phyloP scores from a whole-genome alignment of 2,888 invertebrate genomes.

The Entomobrya proxima region DNA sequence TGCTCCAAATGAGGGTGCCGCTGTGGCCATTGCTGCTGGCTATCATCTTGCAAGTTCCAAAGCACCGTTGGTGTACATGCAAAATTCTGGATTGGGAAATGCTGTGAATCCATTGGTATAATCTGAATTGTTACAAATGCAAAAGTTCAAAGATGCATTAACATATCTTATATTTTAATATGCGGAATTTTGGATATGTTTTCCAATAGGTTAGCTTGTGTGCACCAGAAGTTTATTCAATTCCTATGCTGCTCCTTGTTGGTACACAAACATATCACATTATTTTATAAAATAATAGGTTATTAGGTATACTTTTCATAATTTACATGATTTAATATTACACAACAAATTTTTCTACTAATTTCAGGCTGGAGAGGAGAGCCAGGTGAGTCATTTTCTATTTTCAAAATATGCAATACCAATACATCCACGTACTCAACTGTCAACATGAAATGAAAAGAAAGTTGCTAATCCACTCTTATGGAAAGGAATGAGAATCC shows the following conservation, averaged over 20 bases:
- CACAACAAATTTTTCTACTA: not conserved
- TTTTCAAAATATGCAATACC: no score
- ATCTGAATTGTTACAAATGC: not conserved
- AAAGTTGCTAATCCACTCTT: no score
- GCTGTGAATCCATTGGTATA: constrained; percentile 78
- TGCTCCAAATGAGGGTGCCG: constrained; percentile 78
- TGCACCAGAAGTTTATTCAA: constrained; percentile 78
- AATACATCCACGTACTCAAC: not conserved
- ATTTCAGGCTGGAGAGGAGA: constrained; percentile 60
- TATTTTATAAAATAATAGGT: not conserved
- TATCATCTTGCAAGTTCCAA: constrained; percentile 78
- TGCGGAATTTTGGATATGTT: no score
- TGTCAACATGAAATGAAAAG: no score
- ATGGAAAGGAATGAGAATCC: no score
- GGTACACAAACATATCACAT: constrained; percentile 76
- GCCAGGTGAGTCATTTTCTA: constrained; percentile 47
- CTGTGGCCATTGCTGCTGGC: constrained; percentile 78
- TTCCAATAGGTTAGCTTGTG: constrained; percentile 77
- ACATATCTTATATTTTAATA: not conserved
- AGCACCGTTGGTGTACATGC: constrained; percentile 78
- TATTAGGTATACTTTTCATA: not conserved
- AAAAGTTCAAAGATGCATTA: not conserved
- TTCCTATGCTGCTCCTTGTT: constrained; percentile 78
- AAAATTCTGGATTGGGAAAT: constrained; percentile 79
- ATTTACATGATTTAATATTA: not conserved